Percentiles rank a stretch among this genome's conserved stretches.
phyloP scores from a whole-genome alignment of 2,797 vertebrate genomes.

The Malacoraja senta region DNA sequence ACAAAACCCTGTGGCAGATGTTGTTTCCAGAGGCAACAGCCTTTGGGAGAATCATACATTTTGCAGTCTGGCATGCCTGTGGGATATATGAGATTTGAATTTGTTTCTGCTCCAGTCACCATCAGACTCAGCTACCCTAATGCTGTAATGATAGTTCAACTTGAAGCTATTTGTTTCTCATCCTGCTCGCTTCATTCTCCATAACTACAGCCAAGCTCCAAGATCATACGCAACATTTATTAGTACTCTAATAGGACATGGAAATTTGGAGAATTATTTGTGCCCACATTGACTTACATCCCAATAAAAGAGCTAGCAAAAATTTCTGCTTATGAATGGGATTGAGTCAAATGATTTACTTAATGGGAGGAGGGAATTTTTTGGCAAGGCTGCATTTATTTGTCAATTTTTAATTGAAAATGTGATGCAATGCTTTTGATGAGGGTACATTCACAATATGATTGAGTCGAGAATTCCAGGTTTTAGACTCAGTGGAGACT shows the following conservation, averaged over 20 bases:
- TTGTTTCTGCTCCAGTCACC: conserved; percentile 1
- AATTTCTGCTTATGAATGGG: not conserved
- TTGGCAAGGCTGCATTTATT: too few relatives aligned
- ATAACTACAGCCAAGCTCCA: not conserved
- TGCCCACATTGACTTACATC: not conserved
- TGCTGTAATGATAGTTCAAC: conserved; percentile 7
- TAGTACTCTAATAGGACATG: not conserved
- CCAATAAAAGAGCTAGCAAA: not conserved
- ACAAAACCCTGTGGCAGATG: conserved; percentile 12
- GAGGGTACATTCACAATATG: too few relatives aligned
- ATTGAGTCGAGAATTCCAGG: too few relatives aligned
- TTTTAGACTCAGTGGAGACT: too few relatives aligned
- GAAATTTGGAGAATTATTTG: not conserved
- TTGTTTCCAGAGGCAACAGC: conserved; percentile 14
- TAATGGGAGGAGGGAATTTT: too few relatives aligned
- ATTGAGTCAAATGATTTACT: not conserved
- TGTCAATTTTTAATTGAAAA: too few relatives aligned
- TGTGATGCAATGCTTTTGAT: too few relatives aligned
- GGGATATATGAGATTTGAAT: not conserved
- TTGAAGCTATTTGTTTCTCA: not conserved
- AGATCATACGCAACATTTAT: not conserved
- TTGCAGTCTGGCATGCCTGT: not conserved
- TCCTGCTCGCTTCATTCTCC: not conserved
- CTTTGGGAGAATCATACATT: conserved; percentile 5
- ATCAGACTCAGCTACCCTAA: conserved; percentile 11